Evolutionary conservation across 2,888 invertebrate genomes (phyloP).

Genomic region (Fragum sueziense): DNA sequence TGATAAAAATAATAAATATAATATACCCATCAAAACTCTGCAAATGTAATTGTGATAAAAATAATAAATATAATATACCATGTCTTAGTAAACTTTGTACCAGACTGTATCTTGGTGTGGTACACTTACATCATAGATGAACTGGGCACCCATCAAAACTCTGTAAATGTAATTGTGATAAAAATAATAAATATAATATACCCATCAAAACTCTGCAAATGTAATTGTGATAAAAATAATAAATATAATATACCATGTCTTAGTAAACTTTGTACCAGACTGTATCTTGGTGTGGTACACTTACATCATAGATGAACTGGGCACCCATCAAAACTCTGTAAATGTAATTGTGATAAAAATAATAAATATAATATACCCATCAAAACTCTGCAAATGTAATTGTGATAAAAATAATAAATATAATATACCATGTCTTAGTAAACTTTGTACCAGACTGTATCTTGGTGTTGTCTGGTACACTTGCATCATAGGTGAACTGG

Average conservation of each 20-base stretch:
- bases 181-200: too few relatives aligned
- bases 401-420: too few relatives aligned
- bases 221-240: too few relatives aligned
- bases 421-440: slow-evolving; percentile 81
- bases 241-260: too few relatives aligned
- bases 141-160: slow-evolving; percentile 66
- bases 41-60: too few relatives aligned
- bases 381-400: too few relatives aligned
- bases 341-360: too few relatives aligned
- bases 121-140: slow-evolving; percentile 78
- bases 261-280: slow-evolving; percentile 77
- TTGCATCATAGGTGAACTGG: slow-evolving; percentile 77
- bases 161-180: slow-evolving; percentile 26
- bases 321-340: slow-evolving; percentile 62
- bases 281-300: slow-evolving; percentile 79
- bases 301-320: slow-evolving; percentile 77
- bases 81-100: slow-evolving; percentile 76
- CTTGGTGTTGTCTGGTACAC: slow-evolving; percentile 78
- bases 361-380: too few relatives aligned
- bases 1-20: too few relatives aligned
- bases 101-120: slow-evolving; percentile 79
- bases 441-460: slow-evolving; percentile 77
- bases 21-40: too few relatives aligned
- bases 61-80: too few relatives aligned
- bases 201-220: too few relatives aligned